phyloP scores from a whole-genome alignment of 2,113 vertebrate genomes.

The Seriola quinqueradiata region DNA sequence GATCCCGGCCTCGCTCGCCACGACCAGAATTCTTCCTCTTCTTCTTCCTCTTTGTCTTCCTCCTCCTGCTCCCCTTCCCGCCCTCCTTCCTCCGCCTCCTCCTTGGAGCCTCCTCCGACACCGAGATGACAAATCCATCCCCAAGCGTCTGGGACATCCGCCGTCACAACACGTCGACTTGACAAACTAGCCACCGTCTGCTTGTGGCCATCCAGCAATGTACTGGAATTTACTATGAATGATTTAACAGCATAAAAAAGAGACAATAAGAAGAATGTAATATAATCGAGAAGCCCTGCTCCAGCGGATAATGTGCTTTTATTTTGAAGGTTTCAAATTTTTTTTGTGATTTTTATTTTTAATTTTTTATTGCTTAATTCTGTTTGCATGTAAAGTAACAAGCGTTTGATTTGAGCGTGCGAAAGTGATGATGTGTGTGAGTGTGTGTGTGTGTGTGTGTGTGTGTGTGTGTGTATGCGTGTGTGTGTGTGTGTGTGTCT shows the following conservation, averaged over 20 bases:
- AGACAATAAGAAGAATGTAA: conserved; percentile 87
- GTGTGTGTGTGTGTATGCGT: conserved; percentile 10
- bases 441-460: conserved; percentile 21
- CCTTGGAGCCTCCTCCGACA: conserved; percentile 71
- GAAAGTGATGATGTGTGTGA: conserved; percentile 29
- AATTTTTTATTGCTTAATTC: conserved; percentile 62
- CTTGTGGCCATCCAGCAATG: conserved; percentile 66
- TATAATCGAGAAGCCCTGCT: conserved; percentile 81
- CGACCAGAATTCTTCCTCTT: conserved; percentile 65
- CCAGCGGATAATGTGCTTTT: conserved; percentile 81
- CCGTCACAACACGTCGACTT: conserved; percentile 43
- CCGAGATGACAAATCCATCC: conserved; percentile 68
- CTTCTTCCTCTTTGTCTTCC: conserved; percentile 71
- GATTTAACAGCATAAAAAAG: conserved; percentile 64
- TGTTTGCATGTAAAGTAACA: conserved; percentile 82
- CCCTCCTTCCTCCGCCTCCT: conserved; percentile 42
- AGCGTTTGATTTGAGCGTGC: conserved; percentile 68
- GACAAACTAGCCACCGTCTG: conserved; percentile 44
- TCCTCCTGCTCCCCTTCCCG: conserved; percentile 56
- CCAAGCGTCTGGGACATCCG: conserved; percentile 39
- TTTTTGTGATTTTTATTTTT: conserved; percentile 62
- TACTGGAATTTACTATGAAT: conserved; percentile 68
- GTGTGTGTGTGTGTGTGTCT: conserved; percentile 29
- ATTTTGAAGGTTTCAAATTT: conserved; percentile 68
- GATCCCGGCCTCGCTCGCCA: conserved; percentile 47